phyloP scores from a whole-genome alignment of 2,113 vertebrate genomes.

The Sterna hirundo region DNA sequence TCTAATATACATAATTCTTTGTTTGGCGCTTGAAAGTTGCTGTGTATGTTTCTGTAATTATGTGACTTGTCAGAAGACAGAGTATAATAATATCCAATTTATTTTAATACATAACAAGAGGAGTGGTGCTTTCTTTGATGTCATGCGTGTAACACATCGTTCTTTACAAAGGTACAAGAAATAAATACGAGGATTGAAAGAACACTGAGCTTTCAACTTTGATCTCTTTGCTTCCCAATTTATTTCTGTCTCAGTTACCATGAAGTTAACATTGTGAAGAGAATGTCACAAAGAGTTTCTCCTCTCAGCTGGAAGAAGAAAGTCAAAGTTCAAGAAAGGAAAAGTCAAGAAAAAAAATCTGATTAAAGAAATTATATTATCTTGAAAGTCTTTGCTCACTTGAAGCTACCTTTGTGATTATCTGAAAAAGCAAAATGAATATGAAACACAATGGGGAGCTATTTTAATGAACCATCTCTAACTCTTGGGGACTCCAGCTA shows the following conservation, averaged over 20 bases:
- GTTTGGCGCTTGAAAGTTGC: background rate
- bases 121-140: constrained; percentile 26
- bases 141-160: background rate
- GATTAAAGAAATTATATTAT: background rate
- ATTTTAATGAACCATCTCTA: background rate
- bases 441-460: background rate
- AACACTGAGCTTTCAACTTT: constrained; percentile 1
- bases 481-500: background rate
- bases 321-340: background rate
- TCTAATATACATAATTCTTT: background rate
- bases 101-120: background rate
- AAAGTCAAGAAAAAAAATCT: background rate
- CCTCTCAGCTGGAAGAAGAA: background rate
- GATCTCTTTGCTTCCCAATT: background rate
- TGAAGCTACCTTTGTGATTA: background rate
- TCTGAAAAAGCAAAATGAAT: background rate
- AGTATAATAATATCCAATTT: background rate
- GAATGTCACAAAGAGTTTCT: background rate
- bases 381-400: background rate
- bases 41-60: background rate
- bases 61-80: background rate
- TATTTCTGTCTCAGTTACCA: background rate
- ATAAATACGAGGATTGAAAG: background rate
- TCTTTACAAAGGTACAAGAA: background rate
- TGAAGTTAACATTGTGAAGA: background rate